Conservation (phyloP, 2,113 vertebrate genomes). For the Herpailurus yagouaroundi region DNA sequence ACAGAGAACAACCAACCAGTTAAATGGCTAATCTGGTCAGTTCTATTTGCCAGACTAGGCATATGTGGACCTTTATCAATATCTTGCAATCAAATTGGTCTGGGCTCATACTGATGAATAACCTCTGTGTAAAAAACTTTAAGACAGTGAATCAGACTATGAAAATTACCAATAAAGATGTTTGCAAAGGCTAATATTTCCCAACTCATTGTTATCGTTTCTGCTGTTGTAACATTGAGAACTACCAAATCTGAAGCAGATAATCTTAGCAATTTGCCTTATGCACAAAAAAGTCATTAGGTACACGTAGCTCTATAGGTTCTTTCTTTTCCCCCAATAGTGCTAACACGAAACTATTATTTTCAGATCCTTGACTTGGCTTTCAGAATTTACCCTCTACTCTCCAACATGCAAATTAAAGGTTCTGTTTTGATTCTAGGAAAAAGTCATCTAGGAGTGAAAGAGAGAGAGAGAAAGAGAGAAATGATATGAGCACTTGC, state of each 20-base stretch:
- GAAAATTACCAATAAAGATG: slow-evolving; percentile 23
- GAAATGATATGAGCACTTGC: background rate
- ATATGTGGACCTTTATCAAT: background rate
- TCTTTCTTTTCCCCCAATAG: background rate
- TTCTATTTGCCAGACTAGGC: background rate
- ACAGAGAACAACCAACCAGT: background rate
- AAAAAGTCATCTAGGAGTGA: background rate
- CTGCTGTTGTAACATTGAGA: background rate
- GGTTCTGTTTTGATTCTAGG: slow-evolving; percentile 19
- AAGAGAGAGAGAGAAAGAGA: background rate
- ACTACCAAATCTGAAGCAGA: background rate
- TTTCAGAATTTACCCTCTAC: slow-evolving; percentile 24
- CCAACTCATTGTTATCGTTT: slow-evolving; percentile 2
- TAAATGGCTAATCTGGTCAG: background rate
- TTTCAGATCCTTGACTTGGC: slow-evolving; percentile 17
- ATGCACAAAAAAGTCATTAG: background rate
- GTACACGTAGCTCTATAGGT: background rate
- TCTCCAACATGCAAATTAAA: slow-evolving; percentile 39
- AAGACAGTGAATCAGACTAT: background rate
- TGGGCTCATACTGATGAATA: background rate
- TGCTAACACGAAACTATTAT: background rate
- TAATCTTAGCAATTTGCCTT: background rate
- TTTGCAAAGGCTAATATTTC: background rate
- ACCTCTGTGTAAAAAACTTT: background rate
- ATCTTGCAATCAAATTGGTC: background rate